Base-by-base conservation (phyloP, 2,888 invertebrate genomes). In the Hololepta plana region DNA sequence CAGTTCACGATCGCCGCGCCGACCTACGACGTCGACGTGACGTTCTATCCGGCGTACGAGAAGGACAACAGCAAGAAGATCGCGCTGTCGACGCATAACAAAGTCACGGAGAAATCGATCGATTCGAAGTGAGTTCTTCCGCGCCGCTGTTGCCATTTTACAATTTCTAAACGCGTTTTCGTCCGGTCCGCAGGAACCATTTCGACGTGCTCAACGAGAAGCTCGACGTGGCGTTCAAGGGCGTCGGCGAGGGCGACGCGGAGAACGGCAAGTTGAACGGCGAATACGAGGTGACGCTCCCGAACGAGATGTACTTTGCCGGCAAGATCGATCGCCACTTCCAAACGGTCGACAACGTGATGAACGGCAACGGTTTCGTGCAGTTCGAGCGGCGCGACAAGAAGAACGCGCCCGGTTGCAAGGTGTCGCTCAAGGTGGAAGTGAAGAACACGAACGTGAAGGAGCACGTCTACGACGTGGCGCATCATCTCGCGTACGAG, bases 61-160 rank as follows among this genome's bases (percentile, higher is more conserved):
- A 73, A 72, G 42, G 70, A 77, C 43, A 70, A 71, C 21, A 64
- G 56, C 21, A 72, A 75, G 39, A 73, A 72, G 38, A 38, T 82
- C 3, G 62, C 64, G 30, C 39, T 80, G 19, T 64, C 64, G 15
- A 75, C 80, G 1, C 60, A 64, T 34, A 67, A 64, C 28, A 6
- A 22, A 32, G 4, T 26, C 27, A n/a, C 8, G 31, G 57, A 56
- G 4, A 54, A 55, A 4, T 53, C 59, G 2, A 20, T 75, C 1
- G 67, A 71, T 12, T 67, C 76, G 2, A 75, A 72, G 66, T 67
- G 49, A 54, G 63, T 54, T 26, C n/a, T n/a, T n/a, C n/a, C n/a
- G n/a, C n/a, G 24, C 13, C 23, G 4, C 19, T 11, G 28, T 15
- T 24, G 15, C 12, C 7, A 20, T 9, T 15, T 17, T 12, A 5